Conservation (phyloP, 2,113 vertebrate genomes). For the Plecturocebus donacophilus region DNA sequence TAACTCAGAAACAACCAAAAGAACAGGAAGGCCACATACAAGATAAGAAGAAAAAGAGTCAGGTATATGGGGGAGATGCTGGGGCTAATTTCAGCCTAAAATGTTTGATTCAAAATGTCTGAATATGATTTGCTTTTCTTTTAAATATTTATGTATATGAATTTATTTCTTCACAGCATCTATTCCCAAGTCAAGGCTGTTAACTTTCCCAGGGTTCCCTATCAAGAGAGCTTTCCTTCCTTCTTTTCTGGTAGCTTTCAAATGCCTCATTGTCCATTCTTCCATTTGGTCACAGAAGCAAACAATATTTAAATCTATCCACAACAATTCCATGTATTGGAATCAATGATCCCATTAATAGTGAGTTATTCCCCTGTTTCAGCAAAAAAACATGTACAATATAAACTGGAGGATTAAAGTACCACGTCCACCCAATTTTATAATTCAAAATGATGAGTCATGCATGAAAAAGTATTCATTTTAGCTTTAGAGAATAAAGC, state of each 20-base stretch:
- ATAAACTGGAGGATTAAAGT: background rate
- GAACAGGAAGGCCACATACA: background rate
- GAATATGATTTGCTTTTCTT: background rate
- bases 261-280: background rate
- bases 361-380: background rate
- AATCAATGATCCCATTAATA: background rate
- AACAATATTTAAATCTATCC: conserved; percentile 9
- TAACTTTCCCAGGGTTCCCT: background rate
- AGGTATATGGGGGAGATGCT: background rate
- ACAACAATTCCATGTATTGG: background rate
- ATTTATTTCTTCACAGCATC: background rate
- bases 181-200: background rate
- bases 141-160: background rate
- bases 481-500: background rate
- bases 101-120: background rate
- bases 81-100: background rate
- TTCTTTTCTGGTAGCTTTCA: background rate
- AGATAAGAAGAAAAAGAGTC: background rate
- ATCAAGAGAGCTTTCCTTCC: background rate
- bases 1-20: background rate
- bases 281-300: background rate
- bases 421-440: background rate
- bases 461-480: background rate
- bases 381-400: background rate
- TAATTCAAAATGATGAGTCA: background rate